Conservation (phyloP, 2,888 invertebrate genomes). For the Catocala sponsa region DNA sequence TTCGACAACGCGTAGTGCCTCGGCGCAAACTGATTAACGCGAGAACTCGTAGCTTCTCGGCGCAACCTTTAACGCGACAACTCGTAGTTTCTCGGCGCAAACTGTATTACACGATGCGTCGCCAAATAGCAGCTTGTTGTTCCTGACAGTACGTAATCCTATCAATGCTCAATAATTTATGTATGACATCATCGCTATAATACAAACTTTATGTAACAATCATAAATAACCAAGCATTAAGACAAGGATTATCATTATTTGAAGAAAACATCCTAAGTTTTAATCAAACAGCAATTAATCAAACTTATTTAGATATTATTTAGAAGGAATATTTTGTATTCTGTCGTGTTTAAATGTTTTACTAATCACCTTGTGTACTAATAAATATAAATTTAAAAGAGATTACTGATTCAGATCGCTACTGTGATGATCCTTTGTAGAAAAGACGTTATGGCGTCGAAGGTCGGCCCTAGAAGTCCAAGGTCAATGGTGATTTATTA, state of each 20-base stretch:
- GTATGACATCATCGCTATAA: slow-evolving; percentile 2
- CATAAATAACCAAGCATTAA: slow-evolving; percentile 10
- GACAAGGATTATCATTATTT: neutral
- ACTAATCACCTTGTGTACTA: neutral
- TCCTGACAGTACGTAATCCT: neutral
- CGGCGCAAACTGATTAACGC: no score
- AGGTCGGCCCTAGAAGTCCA: slow-evolving; percentile 3
- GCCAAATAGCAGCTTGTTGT: no score
- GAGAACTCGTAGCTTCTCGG: no score
- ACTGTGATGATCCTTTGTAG: slow-evolving; percentile 13
- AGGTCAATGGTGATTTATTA: slow-evolving; percentile 15
- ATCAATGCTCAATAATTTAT: slow-evolving; percentile 7
- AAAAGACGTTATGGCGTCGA: slow-evolving; percentile 10
- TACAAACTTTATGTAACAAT: slow-evolving; percentile 9
- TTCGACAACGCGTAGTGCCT: no score
- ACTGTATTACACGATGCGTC: no score
- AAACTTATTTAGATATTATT: slow-evolving; percentile 4
- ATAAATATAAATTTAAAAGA: slow-evolving; percentile 6
- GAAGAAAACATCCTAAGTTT: slow-evolving; percentile 7
- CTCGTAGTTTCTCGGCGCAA: no score
- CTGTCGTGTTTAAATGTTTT: neutral
- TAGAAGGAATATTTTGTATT: neutral
- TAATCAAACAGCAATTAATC: slow-evolving; percentile 11
- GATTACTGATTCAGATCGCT: slow-evolving; percentile 5
- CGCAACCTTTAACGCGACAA: no score